A percentile compares a stretch with the other conserved stretches of the same genome.
Conservation (phyloP, 2,888 invertebrate genomes). For the Geotrupes spiniger region DNA sequence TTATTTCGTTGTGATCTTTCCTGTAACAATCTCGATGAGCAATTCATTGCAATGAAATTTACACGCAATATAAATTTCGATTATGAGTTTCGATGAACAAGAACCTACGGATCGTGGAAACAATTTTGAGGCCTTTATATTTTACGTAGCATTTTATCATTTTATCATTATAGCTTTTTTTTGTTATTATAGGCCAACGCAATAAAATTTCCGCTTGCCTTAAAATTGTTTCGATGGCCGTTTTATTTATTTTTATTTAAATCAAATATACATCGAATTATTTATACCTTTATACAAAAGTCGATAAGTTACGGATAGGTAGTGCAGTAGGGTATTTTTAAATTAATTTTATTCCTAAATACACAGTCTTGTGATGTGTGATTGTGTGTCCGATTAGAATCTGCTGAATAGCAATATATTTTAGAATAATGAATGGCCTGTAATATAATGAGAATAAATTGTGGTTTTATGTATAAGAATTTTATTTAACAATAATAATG, state of each 20-base stretch:
- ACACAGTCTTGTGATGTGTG: slow-evolving; percentile 3
- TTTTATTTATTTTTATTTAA: background rate
- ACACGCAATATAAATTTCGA: too few species aligned
- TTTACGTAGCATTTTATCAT: too few species aligned
- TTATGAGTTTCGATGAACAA: too few species aligned
- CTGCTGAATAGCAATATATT: slow-evolving; percentile 26
- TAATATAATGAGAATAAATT: slow-evolving; percentile 18
- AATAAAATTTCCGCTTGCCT: background rate
- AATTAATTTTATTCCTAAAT: slow-evolving; percentile 11
- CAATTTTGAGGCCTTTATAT: slow-evolving; percentile 9
- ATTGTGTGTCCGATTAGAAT: slow-evolving; percentile 9
- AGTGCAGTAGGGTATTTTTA: slow-evolving; percentile 8
- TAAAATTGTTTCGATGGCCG: too few species aligned
- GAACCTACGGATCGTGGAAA: background rate
- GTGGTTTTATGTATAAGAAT: slow-evolving; percentile 8
- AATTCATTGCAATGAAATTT: too few species aligned
- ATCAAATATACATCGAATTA: slow-evolving; percentile 24
- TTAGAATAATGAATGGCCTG: slow-evolving; percentile 24
- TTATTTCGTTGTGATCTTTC: too few species aligned
- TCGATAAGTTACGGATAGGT: slow-evolving; percentile 9
- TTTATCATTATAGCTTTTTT: background rate
- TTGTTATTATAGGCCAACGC: slow-evolving; percentile 2
- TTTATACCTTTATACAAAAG: slow-evolving; percentile 22
- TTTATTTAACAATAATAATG: too few species aligned
- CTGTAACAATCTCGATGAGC: too few species aligned